phyloP scores from a whole-genome alignment of 2,797 vertebrate genomes.

The Sardinella longiceps region DNA sequence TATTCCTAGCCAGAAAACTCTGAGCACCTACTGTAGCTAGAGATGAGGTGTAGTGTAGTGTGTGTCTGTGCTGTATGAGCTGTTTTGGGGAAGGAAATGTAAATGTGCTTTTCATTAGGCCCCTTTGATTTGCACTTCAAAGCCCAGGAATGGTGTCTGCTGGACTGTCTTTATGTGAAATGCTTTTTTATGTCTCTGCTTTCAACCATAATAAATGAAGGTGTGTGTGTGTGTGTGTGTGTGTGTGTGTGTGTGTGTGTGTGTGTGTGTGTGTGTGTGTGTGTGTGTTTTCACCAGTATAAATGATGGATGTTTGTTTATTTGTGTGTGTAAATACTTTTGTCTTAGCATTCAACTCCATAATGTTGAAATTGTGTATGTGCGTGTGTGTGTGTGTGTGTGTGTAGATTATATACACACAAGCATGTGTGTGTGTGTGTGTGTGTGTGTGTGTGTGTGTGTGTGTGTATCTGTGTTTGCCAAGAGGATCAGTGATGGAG shows the following conservation, averaged over 20 bases:
- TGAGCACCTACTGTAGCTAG: neutral
- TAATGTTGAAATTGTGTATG: neutral
- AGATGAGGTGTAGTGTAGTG: neutral
- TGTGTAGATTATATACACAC: too few relatives aligned
- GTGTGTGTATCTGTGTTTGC: constrained; percentile 32
- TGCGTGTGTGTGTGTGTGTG: constrained; percentile 9
- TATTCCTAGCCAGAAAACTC: neutral
- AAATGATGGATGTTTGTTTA: too few relatives aligned
- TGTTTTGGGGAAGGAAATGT: constrained; percentile 31
- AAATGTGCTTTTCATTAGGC: constrained; percentile 10
- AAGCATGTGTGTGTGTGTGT: constrained; percentile 10
- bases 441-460: neutral
- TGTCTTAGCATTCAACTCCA: neutral
- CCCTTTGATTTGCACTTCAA: constrained; percentile 40
- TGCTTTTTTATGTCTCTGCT: neutral
- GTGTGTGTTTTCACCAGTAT: too few relatives aligned
- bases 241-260: neutral
- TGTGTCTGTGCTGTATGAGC: constrained; percentile 38
- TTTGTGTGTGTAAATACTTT: neutral
- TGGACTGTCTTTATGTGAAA: constrained; percentile 17
- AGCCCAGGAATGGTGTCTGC: neutral
- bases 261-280: constrained; percentile 6
- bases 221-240: constrained; percentile 12
- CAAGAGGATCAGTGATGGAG: constrained; percentile 42
- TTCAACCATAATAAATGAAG: neutral